Base-by-base conservation (phyloP, 2,113 vertebrate species). In the Pteronura brasiliensis region DNA sequence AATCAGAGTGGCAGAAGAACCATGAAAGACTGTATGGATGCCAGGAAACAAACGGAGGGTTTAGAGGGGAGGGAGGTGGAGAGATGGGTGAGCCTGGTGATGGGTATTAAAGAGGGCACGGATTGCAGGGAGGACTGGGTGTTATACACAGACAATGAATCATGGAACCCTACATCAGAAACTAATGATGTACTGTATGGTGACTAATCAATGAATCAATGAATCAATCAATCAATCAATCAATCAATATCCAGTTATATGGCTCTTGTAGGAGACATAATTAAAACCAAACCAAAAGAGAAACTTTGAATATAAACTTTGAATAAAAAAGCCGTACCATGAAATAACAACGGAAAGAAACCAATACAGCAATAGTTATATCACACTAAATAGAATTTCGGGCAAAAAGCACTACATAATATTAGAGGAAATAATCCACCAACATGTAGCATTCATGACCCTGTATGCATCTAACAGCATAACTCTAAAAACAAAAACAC, bases 221-320 rank as follows among this genome's bases (percentile, higher is more conserved):
- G n/a, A 59, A 59, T 59, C 7, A 61, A 61, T 25, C 1, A 27
- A 27, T 61, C 20, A 57, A 57, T 59, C 6, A 27, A 61, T 61
- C 7, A 61, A 61, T 61, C 3, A 61, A 61, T 11, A 61, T 39
- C 49, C 52, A 93, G 25, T 6, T 36, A 52, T 69, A n/a, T 81
- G 17, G 2, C 3, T 42, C 31, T 87, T 77, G n/a, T 3, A 77
- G 13, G 15, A 36, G 34, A 67, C 5, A 15, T 27, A 88, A 42
- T 47, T n/a, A 77, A 97, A 94, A 85, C 15, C 80, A 96, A 79
- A 90, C 63, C 27, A 80, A 79, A 92, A 96, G n/a, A 93, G 5
- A 63, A 91, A 67, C 9, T 25, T n/a, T 74, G 12, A 90, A 74
- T 44, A 5, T 71, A 92, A 89, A n/a, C n/a, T n/a, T 77, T 39